phyloP scores from a whole-genome alignment of 2,113 vertebrate species.

The Labrus mixtus region DNA sequence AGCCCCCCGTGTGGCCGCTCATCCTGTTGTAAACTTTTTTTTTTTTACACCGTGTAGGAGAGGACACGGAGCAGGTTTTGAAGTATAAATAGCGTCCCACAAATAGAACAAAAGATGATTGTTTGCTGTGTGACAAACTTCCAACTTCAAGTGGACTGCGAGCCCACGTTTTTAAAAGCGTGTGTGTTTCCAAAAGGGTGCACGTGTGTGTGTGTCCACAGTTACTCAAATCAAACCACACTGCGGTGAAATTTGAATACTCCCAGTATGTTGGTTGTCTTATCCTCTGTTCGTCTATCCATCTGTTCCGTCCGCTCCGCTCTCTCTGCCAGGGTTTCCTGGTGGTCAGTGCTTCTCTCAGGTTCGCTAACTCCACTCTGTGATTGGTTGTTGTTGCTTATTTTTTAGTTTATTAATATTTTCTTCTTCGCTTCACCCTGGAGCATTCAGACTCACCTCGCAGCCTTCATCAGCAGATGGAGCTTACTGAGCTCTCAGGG shows the following conservation, averaged over 20 bases:
- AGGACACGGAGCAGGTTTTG: not conserved
- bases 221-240: not conserved
- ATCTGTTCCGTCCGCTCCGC: not conserved
- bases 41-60: not conserved
- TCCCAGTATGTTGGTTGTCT: constrained; percentile 16
- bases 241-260: not conserved
- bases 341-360: not conserved
- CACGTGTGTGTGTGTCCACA: not conserved
- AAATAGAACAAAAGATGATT: constrained; percentile 67
- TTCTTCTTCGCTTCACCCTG: not conserved
- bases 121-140: constrained; percentile 54
- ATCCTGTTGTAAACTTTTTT: not conserved
- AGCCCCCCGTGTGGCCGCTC: not conserved
- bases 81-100: constrained; percentile 60
- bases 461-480: not conserved
- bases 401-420: not conserved
- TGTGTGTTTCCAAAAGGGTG: constrained; percentile 13
- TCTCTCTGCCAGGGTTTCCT: constrained; percentile 9
- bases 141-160: constrained; percentile 46
- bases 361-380: not conserved
- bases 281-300: constrained; percentile 16
- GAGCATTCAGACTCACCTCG: not conserved
- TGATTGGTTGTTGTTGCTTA: not conserved
- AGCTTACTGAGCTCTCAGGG: not conserved
- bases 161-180: not conserved